Conservation (phyloP, 2,113 vertebrate species). For the Speoplatyrhinus poulsoni region DNA sequence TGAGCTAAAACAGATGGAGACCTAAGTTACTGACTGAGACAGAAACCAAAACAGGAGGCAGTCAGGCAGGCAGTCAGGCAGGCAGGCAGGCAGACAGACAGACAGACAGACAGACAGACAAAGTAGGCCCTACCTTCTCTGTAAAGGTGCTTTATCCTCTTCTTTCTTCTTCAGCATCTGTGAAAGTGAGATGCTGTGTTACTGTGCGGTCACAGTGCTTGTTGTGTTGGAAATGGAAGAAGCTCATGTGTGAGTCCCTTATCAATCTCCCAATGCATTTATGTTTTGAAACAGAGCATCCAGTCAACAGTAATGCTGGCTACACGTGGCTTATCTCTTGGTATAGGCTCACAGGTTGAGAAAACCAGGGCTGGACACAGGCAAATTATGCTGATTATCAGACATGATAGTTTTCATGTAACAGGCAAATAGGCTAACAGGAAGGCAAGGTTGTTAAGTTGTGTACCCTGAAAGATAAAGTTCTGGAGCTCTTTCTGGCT, state of each 20-base stretch:
- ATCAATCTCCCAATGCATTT: slow-evolving; percentile 1
- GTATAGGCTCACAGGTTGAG: slow-evolving; percentile 1
- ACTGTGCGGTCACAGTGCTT: background rate
- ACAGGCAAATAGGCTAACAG: slow-evolving; percentile 52
- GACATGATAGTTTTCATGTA: slow-evolving; percentile 16
- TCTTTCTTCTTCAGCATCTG: slow-evolving; percentile 76
- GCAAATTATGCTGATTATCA: slow-evolving; percentile 47
- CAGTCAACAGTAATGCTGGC: slow-evolving; percentile 25
- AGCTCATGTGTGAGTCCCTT: background rate
- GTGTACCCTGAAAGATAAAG: slow-evolving; percentile 86
- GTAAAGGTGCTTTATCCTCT: slow-evolving; percentile 62
- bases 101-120: background rate
- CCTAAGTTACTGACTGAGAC: background rate
- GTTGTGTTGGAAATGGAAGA: background rate
- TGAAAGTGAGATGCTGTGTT: background rate
- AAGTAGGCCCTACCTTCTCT: slow-evolving; percentile 65
- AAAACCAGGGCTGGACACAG: slow-evolving; percentile 14
- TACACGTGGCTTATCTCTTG: slow-evolving; percentile 26
- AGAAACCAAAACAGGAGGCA: background rate
- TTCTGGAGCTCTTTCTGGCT: slow-evolving; percentile 80
- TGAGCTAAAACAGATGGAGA: slow-evolving; percentile 53
- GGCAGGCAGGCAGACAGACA: background rate
- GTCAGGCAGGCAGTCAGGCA: background rate
- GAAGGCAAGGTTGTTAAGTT: slow-evolving; percentile 36
- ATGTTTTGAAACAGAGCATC: slow-evolving; percentile 19